Evolutionary conservation across 2,113 vertebrate species (phyloP), one percentile per base, ranked within the genome.

Genomic region (Coptodon rendalli): DNA sequence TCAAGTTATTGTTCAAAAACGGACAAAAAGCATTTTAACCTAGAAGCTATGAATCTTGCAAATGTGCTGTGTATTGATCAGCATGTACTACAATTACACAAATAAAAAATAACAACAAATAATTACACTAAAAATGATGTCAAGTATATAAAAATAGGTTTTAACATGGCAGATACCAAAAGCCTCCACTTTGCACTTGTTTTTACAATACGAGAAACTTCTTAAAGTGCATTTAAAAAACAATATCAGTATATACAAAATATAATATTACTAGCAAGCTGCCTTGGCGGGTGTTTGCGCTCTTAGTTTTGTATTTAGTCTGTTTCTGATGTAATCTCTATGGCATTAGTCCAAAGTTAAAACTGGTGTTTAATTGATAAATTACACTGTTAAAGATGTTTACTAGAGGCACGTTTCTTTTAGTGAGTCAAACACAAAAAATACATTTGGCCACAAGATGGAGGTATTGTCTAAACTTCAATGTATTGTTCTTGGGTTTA

Each of bases 391-490:
- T 57, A 31, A 79, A 56, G 12, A 38, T 24, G 56, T 80, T 71
- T 4, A 63, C 19, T 14, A 68, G 22, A 82, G 22, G 22, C 27
- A 38, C 14, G 3, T 79, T 57, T 34, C 31, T 57, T 45, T 34
- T 14, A 22, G 2, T 1, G 3, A 19, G 22, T 27, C n/a, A 4
- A 61, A 68, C 6, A 7, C n/a, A 27, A 61, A n/a, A 53, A 22
- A 4, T 50, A 17, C 0, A 3, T 24, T 40, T 83, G 56, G 9
- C 91, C 96, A 93, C 90, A 43, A 95, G 96, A 63, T 94, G 92
- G 91, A 68, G 90, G 90, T 92, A 92, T 90, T 88, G 92, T 9
- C 80, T 85, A 73, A 50, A 1, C 3, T 4, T 14, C 29, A 6
- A n/a, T 38, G 31, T 54, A 71, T 22, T 12, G 8, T 8, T 45